Evolutionary conservation across 2,888 invertebrate genomes (phyloP), one percentile per base, ranked within the genome.

Genomic region (Ischnura elegans): DNA sequence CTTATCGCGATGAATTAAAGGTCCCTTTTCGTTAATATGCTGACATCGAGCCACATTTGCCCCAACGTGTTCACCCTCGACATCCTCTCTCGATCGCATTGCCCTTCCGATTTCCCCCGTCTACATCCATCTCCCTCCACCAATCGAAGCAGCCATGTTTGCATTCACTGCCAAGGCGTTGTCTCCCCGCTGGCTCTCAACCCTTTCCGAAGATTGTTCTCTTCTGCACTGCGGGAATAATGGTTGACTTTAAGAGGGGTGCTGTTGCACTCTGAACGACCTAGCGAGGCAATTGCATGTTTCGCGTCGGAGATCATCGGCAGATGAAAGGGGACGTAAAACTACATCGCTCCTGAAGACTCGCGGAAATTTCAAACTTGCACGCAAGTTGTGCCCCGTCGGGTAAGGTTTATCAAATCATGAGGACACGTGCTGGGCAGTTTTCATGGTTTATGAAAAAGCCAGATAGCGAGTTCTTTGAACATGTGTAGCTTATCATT

Each of bases 251-350:
- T 76, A 36, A 36, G 36, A 36, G 6, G n/a, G n/a, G 76, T 76
- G 76, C 36, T 76, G 76, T 76, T 76, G 76, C 76, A 76, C 36
- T 36, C 76, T 36, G 76, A 76, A 36, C 13, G 29, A 16, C n/a
- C 36, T 76, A 76, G 29, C 36, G 76, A 76, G 76, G 36, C 36
- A 76, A 76, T 76, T 76, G 76, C 76, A 76, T 76, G 76, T 29
- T 36, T 36, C 13, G 16, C 10, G 29, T 76, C 76, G 13, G 25
- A 36, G 76, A 76, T 76, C 76, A 13, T 76, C 36, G 76, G 10
- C 76, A 76, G 76, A 76, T 76, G 76, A 76, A 76, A 76, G 76
- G 76, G 36, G 36, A 76, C 76, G 16, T 76, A 76, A 76, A 76
- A 76, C 76, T 36, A 36, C 29, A 76, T 21, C 36, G 13, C 76